Evolutionary conservation across 2,888 invertebrate species (phyloP).

Genomic region (Pyrrhosoma nymphula): DNA sequence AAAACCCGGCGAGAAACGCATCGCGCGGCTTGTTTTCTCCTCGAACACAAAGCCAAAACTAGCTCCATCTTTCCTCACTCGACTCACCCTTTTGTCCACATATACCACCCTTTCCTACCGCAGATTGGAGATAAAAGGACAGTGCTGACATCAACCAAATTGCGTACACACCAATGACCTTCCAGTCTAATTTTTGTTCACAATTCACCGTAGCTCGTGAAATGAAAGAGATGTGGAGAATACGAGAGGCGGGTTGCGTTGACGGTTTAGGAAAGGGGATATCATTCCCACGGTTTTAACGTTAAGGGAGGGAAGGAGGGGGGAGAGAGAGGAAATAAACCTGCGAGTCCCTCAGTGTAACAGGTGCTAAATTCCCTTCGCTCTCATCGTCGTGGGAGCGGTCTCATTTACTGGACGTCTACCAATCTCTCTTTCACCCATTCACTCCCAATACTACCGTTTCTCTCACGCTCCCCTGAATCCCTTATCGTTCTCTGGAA

Average conservation of each 20-base stretch:
- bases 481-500: neutral
- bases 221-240: neutral
- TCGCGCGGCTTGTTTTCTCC: neutral
- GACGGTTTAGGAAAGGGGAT: neutral
- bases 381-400: neutral
- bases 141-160: neutral
- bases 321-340: neutral
- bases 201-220: no score
- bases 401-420: neutral
- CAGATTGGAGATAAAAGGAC: neutral
- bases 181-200: neutral
- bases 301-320: neutral
- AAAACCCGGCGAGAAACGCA: neutral
- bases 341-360: neutral
- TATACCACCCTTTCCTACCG: neutral
- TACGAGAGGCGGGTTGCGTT: neutral
- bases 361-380: constrained; percentile 16
- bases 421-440: neutral
- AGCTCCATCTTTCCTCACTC: neutral
- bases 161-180: neutral
- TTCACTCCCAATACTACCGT: neutral
- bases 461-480: neutral
- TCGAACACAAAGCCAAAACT: neutral
- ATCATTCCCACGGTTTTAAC: neutral
- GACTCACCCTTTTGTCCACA: neutral